Base-by-base conservation (phyloP, 2,888 invertebrate genomes). In the Diarsia rubi region DNA sequence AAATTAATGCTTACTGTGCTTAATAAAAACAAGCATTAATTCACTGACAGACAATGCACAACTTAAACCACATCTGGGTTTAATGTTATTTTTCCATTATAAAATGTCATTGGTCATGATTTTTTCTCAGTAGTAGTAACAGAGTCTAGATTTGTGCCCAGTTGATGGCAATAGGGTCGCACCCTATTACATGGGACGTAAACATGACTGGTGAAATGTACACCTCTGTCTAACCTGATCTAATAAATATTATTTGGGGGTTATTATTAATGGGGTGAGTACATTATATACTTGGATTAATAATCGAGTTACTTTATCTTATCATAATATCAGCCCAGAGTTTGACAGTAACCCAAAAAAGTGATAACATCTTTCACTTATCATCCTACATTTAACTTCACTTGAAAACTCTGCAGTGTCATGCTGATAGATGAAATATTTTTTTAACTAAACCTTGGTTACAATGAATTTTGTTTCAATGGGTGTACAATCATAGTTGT, bases 291-390 rank as follows among this genome's bases (percentile, higher is more conserved):
- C 1, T 8, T 21, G 27, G 27, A 68, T 64, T 42, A 52, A 31
- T 60, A 68, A 45, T 54, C 31, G 3, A 75, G 75, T 80, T 60
- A 74, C 31, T 80, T 31, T 75, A 79, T 79, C 75, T 79, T 37
- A 74, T 78, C 78, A 47, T 27, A 42, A 24, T 9, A 74, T 44
- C 42, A 37, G 24, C 11, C 16, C 57, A 59, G 49, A 42, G 52
- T 80, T 65, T 65, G 52, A 54, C 57, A 52, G 14, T 64, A 68
- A 68, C 45, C 42, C 16, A 62, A 45, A 68, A 65, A 42, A 75
- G n/a, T 65, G 78, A 69, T 80, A 79, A 44, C 11, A 74, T 68
- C 64, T 47, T 49, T 42, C 44, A 57, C 57, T 24, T 73, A 72
- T 45, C 37, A 49, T 27, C 1, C 37, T 68, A 68, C n/a, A 59